phyloP scores from a whole-genome alignment of 1,140 invertebrate genomes.

The Dermatophagoides farinae region DNA sequence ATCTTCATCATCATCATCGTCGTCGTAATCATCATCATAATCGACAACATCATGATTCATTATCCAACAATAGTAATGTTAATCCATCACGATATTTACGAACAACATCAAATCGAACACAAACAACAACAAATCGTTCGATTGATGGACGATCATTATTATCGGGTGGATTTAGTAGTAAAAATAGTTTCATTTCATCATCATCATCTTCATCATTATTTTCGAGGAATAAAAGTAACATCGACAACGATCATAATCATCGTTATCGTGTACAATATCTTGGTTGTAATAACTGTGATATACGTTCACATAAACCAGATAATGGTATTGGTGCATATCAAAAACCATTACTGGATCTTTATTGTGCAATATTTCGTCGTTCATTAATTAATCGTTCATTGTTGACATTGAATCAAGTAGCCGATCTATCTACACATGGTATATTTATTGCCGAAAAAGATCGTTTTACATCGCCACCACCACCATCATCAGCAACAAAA shows the following conservation, averaged over 20 bases:
- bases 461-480: background rate
- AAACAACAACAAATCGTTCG: no score
- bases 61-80: no score
- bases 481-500: background rate
- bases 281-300: slow-evolving; percentile 14
- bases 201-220: background rate
- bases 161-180: no score
- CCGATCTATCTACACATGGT: slow-evolving; percentile 18
- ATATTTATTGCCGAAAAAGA: slow-evolving; percentile 18
- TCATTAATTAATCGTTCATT: background rate
- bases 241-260: slow-evolving; percentile 1
- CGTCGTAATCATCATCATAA: background rate
- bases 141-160: no score
- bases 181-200: no score
- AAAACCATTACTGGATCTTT: slow-evolving; percentile 17
- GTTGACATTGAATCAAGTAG: slow-evolving; percentile 14
- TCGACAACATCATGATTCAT: background rate
- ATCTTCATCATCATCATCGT: background rate
- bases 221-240: background rate
- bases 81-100: no score
- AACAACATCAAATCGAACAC: no score
- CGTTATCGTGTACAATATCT: slow-evolving; percentile 18
- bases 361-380: slow-evolving; percentile 13
- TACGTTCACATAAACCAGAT: slow-evolving; percentile 8
- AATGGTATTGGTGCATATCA: slow-evolving; percentile 17